Base-by-base conservation (phyloP, 1,140 invertebrate genomes). In the Conus betulinus region DNA sequence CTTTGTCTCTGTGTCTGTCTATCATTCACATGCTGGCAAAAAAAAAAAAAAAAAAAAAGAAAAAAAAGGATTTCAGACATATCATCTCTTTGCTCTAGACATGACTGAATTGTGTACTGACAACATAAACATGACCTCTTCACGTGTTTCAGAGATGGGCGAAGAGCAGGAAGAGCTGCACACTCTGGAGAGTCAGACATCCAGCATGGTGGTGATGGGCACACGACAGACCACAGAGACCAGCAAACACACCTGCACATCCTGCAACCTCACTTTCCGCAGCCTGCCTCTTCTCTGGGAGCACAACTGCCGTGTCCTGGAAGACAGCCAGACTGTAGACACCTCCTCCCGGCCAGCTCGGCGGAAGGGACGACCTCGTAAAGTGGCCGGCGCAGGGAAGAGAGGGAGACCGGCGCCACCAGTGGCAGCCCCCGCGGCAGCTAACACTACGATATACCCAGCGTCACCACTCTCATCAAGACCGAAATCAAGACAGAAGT, bases 341-440 rank as follows among this genome's bases (percentile, higher is more conserved):
- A 67, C 51, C 4, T 79, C 78, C n/a, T 76, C 57, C n/a, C 78
- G 84, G 13, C 78, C 88, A n/a, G 84, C 85, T 20, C 81, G 88
- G 39, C 67, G 90, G 11, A 89, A 90, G 85, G 87, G 88, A 7
- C 86, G 76, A 25, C 90, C 90, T n/a, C 81, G 88, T 1, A 90
- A 90, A 57, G 51, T 90, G 52, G 25, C 84, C 51, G 82, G 60
- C 67, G 67, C 52, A 15, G 27, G 60, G 10, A 57, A 84, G 55
- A 71, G 74, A 57, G 78, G 79, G n/a, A 63, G 79, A 57, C 86
- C 86, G 15, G 79, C 53, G 60, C 53, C 85, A 7, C 25, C 23
- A 78, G 71, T 27, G 17, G 60, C 71, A 25, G 57, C 60, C 23
- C 52, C 60, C 39, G 27, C 13, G 20, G 81, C 57, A n/a, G 53